These are phyloP conservation scores for Acipenser oxyrinchus DNA, from an alignment of 2,797 vertebrate species.

Conservation along the genomic window DNA sequence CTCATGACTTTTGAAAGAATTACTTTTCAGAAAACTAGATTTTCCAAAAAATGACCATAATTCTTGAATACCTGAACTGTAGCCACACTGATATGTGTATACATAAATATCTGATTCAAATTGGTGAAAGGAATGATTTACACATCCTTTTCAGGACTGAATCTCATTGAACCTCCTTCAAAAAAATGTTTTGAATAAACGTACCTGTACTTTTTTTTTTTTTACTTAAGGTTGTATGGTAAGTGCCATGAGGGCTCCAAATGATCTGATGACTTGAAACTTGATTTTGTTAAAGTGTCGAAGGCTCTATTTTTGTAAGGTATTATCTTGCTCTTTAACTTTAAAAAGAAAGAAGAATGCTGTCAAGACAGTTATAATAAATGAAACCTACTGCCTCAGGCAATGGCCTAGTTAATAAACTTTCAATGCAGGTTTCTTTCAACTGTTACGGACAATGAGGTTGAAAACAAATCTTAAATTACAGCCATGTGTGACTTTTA, in stretches of 20 bases:
- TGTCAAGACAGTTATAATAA: constrained; percentile 74
- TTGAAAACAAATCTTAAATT: constrained; percentile 68
- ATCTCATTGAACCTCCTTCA: too few relatives aligned
- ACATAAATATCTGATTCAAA: too few relatives aligned
- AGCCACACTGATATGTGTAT: too few relatives aligned
- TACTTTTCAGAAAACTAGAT: too few relatives aligned
- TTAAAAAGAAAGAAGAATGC: constrained; percentile 74
- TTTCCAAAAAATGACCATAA: too few relatives aligned
- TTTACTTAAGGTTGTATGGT: too few relatives aligned
- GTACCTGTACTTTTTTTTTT: too few relatives aligned
- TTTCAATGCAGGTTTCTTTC: constrained; percentile 78
- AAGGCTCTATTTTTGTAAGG: constrained; percentile 75
- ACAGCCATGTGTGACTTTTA: constrained; percentile 65
- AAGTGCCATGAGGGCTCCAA: background rate
- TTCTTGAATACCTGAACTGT: too few relatives aligned
- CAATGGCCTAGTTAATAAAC: constrained; percentile 74
- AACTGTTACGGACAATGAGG: constrained; percentile 72
- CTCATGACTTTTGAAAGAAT: too few relatives aligned
- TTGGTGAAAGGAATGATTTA: too few relatives aligned
- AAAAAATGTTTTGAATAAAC: constrained; percentile 37
- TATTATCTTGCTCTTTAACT: constrained; percentile 74
- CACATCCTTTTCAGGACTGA: too few relatives aligned
- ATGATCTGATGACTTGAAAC: constrained; percentile 74
- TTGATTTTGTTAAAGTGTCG: constrained; percentile 71
- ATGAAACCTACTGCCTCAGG: constrained; percentile 70